Evolutionary conservation across 2,797 vertebrate species (phyloP).

Genomic region (Alca torda): DNA sequence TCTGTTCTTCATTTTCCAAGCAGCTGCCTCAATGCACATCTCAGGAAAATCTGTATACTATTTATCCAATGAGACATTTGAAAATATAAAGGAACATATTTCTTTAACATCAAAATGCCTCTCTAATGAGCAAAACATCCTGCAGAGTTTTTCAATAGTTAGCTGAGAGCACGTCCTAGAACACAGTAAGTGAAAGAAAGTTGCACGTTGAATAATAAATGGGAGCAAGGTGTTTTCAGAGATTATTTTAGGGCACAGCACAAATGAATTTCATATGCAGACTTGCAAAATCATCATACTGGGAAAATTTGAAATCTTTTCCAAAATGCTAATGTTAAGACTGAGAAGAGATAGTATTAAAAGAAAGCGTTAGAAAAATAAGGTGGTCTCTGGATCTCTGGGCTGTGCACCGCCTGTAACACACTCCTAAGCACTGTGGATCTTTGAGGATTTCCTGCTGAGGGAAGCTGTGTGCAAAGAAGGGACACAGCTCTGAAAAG

Average conservation of each 20-base stretch:
- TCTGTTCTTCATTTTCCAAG: slow-evolving; percentile 32
- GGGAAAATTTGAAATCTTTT: background rate
- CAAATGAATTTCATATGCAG: background rate
- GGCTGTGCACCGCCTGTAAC: background rate
- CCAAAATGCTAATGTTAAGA: background rate
- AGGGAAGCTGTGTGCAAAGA: background rate
- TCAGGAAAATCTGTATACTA: slow-evolving; percentile 9
- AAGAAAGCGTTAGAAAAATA: background rate
- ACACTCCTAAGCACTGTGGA: background rate
- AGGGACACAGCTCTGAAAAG: background rate
- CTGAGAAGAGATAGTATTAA: background rate
- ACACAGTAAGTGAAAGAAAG: background rate
- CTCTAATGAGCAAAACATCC: slow-evolving; percentile 42
- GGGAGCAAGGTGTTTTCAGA: background rate
- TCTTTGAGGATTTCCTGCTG: background rate
- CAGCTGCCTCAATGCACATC: background rate
- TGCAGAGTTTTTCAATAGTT: slow-evolving; percentile 3
- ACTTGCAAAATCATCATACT: background rate
- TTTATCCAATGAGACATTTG: background rate
- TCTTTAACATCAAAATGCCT: slow-evolving; percentile 23
- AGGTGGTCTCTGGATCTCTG: background rate
- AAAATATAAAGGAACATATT: slow-evolving; percentile 28
- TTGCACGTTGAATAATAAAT: slow-evolving; percentile 9
- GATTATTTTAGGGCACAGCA: background rate
- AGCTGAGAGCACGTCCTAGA: background rate